Evolutionary conservation across 2,888 invertebrate species (phyloP).

Genomic region (Ormyrus nitidulus): DNA sequence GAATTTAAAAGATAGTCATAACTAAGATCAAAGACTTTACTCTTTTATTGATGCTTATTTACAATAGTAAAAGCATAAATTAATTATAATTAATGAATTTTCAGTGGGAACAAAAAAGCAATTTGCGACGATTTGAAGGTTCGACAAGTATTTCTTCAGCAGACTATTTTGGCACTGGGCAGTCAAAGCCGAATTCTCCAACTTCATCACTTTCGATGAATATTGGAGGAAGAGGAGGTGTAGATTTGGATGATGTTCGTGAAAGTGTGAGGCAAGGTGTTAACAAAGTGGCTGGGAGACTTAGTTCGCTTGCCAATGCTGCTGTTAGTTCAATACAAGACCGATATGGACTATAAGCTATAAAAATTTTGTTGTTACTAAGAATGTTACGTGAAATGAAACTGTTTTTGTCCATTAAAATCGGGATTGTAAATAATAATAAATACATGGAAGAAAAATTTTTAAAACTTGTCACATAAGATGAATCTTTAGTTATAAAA

Average conservation of each 20-base stretch:
- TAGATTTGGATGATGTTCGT: conserved; percentile 95
- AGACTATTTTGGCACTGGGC: conserved; percentile 90
- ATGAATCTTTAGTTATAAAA: conserved; percentile 62
- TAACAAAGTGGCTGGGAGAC: conserved; percentile 96
- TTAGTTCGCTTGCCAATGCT: conserved; percentile 95
- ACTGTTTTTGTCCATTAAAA: conserved; percentile 57
- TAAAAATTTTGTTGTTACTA: conserved; percentile 49
- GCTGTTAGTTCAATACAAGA: conserved; percentile 95
- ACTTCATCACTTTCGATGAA: conserved; percentile 69
- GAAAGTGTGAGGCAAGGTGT: conserved; percentile 98
- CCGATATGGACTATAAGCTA: conserved; percentile 71
- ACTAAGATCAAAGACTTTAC: background rate
- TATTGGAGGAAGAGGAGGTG: conserved; percentile 66
- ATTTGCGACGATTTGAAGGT: conserved; percentile 90
- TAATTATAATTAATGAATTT: conserved; percentile 51
- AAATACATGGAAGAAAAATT: conserved; percentile 50
- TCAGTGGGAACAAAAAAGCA: conserved; percentile 78
- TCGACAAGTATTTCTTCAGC: conserved; percentile 96
- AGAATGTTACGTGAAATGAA: conserved; percentile 52
- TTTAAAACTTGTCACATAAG: conserved; percentile 41
- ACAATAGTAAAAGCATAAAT: conserved; percentile 29
- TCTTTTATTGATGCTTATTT: conserved; percentile 23
- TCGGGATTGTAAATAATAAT: conserved; percentile 59
- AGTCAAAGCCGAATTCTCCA: conserved; percentile 69
- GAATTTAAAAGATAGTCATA: conserved; percentile 10